Percentiles rank a stretch among this genome's conserved stretches.
phyloP scores from a whole-genome alignment of 2,888 invertebrate species.

The Caenorhabditis wallacei region DNA sequence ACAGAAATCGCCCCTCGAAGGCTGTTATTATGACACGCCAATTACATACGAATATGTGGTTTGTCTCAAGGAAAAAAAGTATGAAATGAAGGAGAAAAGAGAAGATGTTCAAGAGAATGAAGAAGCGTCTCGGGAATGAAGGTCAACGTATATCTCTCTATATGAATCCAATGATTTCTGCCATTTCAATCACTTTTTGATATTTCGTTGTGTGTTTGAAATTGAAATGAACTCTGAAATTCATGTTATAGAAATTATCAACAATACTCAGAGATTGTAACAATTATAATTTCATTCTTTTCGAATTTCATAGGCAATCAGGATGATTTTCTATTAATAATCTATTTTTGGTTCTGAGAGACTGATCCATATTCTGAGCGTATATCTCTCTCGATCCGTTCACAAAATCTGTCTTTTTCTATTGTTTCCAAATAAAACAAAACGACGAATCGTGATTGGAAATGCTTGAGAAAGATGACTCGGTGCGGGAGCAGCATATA shows the following conservation, averaged over 20 bases:
- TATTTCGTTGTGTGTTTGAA: too few species aligned
- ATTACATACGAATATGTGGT: slow-evolving; percentile 45
- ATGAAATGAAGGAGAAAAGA: slow-evolving; percentile 14
- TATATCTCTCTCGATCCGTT: slow-evolving; percentile 10
- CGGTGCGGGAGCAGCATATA: slow-evolving; percentile 51
- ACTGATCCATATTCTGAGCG: background rate
- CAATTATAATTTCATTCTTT: background rate
- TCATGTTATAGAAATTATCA: too few species aligned
- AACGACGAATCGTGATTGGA: slow-evolving; percentile 56
- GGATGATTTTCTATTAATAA: too few species aligned
- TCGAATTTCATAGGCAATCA: too few species aligned
- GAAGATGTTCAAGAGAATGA: slow-evolving; percentile 30
- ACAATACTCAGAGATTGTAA: too few species aligned
- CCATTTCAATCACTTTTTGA: too few species aligned
- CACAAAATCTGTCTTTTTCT: slow-evolving; percentile 24
- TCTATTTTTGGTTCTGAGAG: slow-evolving; percentile 2
- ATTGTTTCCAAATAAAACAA: slow-evolving; percentile 63
- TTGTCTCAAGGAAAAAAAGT: slow-evolving; percentile 63
- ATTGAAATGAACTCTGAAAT: too few species aligned
- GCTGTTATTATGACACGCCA: slow-evolving; percentile 69
- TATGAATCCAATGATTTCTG: background rate
- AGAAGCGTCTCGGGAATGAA: slow-evolving; percentile 35
- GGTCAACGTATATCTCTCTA: slow-evolving; percentile 35
- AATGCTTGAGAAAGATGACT: slow-evolving; percentile 52
- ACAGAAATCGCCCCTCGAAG: slow-evolving; percentile 40